Evolutionary conservation across 2,888 invertebrate species (phyloP), one percentile per base, ranked within the genome.

Genomic region (Agrotis ipsilon): DNA sequence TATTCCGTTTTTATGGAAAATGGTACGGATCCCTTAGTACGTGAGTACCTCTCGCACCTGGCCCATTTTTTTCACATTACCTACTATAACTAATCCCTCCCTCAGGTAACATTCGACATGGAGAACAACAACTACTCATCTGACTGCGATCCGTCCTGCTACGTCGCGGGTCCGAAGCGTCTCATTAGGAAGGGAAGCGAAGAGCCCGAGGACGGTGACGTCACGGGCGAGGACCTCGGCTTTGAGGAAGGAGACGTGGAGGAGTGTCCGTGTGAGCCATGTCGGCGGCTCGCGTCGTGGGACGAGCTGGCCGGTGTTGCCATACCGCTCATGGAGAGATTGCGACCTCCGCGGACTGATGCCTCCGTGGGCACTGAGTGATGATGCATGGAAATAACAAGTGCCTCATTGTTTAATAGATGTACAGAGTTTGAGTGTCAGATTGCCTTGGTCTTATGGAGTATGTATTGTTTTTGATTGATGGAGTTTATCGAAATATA

Each of bases 241-340:
- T 95, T 95, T 70, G 95, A 95, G 72, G 94, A 94, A 48, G 94
- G 94, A 3, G 93, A 92, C 6, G 89, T 82, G 6, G 93, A 93
- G 19, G 93, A 92, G 68, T 96, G 96, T 55, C 88, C 87, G 0
- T 94, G 96, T 59, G 92, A 83, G 0, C 91, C 94, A 0, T 96
- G 96, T 61, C 81, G 85, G 24, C 82, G 93, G 11, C 93, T 96
- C 18, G 93, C 94, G 1, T 91, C 97, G 16, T 98, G 98, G 98
- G 98, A 98, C 90, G 97, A 98, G 86, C 97, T 98, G 86, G 97
- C 97, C 2, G 96, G 97, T 21, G 98, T 98, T 0, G 98, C 98
- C 1, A 97, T 98, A 52, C 98, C 98, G 85, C 92, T 98, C 72
- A 89, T 98, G 77, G 98, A 98, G 88, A 97, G 97, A 84, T 94